These are phyloP conservation scores for Sebastes fasciatus DNA, from an alignment of 2,113 vertebrate species.

Conservation along the genomic window DNA sequence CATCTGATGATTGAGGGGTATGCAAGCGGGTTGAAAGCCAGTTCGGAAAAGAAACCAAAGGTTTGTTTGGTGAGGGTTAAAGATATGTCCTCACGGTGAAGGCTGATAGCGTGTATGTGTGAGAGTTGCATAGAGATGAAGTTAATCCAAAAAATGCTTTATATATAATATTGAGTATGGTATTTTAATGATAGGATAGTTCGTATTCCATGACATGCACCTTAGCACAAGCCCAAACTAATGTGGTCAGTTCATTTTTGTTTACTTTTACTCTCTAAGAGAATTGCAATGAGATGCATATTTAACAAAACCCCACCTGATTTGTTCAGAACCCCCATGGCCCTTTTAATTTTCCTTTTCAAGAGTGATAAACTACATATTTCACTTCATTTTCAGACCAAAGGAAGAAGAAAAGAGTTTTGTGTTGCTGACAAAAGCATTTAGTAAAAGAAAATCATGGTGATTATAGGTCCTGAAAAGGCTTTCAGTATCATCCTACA, in stretches of 20 bases:
- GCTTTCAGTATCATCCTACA: neutral
- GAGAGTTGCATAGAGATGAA: neutral
- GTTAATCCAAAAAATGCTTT: neutral
- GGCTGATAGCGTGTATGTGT: neutral
- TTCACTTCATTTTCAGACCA: neutral
- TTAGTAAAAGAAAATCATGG: neutral
- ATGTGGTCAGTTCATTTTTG: neutral
- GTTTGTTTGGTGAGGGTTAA: conserved; percentile 62
- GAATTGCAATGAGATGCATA: neutral
- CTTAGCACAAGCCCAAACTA: neutral
- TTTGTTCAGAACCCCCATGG: neutral
- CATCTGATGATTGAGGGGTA: conserved; percentile 73
- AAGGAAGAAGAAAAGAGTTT: neutral
- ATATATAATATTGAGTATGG: neutral
- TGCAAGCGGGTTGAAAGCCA: conserved; percentile 57
- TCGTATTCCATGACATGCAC: neutral
- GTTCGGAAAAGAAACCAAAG: conserved; percentile 57
- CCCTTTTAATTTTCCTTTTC: neutral
- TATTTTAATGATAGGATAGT: neutral
- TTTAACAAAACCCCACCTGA: conserved; percentile 1
- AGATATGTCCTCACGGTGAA: conserved; percentile 13
- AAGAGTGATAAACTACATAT: neutral
- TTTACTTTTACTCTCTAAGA: neutral
- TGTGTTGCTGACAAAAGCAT: neutral
- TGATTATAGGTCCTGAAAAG: neutral